phyloP scores from a whole-genome alignment of 2,113 vertebrate species.

The Semnornis frantzii region DNA sequence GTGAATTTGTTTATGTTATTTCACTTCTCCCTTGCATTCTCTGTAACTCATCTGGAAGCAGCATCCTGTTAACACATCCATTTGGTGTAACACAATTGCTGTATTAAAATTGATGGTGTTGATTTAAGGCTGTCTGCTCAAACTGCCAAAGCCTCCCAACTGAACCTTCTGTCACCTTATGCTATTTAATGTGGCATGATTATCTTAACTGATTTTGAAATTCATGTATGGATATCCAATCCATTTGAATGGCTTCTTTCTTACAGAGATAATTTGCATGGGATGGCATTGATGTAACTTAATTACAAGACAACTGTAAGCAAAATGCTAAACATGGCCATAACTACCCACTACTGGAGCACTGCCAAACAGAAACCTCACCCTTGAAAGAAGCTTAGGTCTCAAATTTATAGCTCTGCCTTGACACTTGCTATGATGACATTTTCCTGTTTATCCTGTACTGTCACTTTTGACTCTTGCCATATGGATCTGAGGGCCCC shows the following conservation, averaged over 20 bases:
- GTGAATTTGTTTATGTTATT: background rate
- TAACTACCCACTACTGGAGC: background rate
- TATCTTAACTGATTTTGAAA: constrained; percentile 16
- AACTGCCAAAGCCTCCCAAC: constrained; percentile 39
- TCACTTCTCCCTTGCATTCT: background rate
- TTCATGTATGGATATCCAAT: background rate
- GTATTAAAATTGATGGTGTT: constrained; percentile 61
- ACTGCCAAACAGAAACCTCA: background rate
- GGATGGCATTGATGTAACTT: constrained; percentile 1
- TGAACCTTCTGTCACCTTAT: constrained; percentile 42
- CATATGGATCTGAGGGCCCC: fast-evolving
- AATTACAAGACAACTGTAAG: background rate
- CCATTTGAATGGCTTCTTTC: background rate
- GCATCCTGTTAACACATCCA: constrained; percentile 12
- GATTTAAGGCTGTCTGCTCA: constrained; percentile 38
- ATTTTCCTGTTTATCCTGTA: background rate
- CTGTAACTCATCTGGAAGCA: constrained; percentile 16
- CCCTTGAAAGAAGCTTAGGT: background rate
- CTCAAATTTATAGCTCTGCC: background rate
- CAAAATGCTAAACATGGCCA: constrained; percentile 7
- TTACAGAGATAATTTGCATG: background rate
- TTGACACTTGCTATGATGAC: background rate
- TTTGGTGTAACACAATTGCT: constrained; percentile 38
- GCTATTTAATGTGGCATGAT: constrained; percentile 27
- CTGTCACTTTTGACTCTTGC: background rate